Percentiles rank a stretch among this genome's conserved stretches.
phyloP scores from a whole-genome alignment of 92 coral and sea anemone genomes.

The Phenganax marumi region DNA sequence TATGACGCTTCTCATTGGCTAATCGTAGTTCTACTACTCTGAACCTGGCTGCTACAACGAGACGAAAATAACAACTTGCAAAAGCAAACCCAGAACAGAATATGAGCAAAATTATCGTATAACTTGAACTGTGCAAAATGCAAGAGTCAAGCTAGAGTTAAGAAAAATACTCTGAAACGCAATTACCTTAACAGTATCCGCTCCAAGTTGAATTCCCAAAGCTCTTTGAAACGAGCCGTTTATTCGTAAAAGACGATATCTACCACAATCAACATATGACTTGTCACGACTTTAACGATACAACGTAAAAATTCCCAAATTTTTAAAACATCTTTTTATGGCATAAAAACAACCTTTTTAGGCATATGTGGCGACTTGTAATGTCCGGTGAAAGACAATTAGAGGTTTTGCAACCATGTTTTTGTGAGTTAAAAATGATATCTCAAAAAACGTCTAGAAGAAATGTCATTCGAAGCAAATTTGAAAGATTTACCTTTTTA shows the following conservation, averaged over 20 bases:
- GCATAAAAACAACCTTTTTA: not conserved
- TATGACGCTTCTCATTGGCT: no score
- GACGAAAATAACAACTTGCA: no score
- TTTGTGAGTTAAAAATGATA: no score
- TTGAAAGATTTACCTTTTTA: conserved; percentile 60
- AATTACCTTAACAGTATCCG: conserved; percentile 71
- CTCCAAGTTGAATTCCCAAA: conserved; percentile 85
- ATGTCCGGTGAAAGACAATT: no score
- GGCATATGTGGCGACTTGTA: not conserved
- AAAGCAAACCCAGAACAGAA: no score
- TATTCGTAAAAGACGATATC: conserved; percentile 70
- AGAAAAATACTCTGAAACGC: not conserved
- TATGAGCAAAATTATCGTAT: no score
- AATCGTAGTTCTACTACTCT: no score
- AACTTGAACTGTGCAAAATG: not conserved
- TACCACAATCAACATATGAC: not conserved
- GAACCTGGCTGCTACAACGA: no score
- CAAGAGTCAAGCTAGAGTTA: not conserved
- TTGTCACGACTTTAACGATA: not conserved
- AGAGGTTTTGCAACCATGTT: no score
- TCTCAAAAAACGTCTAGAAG: no score
- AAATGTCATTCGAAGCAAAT: no score
- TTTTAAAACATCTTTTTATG: not conserved
- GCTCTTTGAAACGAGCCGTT: conserved; percentile 91
- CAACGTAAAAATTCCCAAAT: not conserved